A percentile compares a stretch with the other conserved stretches of the same genome.
These are phyloP conservation scores for Mionectes macconnelli DNA, from an alignment of 2,113 vertebrate species.

Conservation along the genomic window DNA sequence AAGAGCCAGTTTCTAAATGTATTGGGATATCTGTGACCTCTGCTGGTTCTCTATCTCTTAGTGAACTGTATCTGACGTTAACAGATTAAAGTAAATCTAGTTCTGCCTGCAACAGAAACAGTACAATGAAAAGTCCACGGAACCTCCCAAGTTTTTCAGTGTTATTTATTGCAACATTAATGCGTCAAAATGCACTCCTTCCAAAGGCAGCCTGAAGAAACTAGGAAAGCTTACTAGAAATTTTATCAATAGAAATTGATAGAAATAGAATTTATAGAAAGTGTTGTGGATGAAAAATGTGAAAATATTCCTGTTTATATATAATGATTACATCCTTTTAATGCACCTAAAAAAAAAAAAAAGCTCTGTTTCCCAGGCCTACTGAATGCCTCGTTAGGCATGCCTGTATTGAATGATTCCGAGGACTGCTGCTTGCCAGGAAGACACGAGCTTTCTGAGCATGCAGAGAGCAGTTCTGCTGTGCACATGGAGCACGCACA, in stretches of 20 bases:
- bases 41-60: background rate
- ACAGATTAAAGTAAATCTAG: background rate
- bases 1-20: background rate
- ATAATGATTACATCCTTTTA: background rate
- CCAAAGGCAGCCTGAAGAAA: background rate
- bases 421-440: background rate
- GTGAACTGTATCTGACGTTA: background rate
- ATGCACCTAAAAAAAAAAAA: background rate
- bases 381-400: background rate
- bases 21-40: background rate
- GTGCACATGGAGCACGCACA: rapidly evolving
- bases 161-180: background rate
- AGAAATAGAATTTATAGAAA: too few species aligned
- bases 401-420: rapidly evolving
- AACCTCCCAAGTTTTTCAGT: background rate
- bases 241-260: background rate
- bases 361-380: background rate
- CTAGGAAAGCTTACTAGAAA: background rate
- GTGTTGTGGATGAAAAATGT: background rate
- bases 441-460: background rate
- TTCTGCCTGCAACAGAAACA: background rate
- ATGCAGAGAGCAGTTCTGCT: background rate
- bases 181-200: background rate
- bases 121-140: background rate
- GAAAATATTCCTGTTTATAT: background rate